Base-by-base conservation (phyloP, 1,140 invertebrate genomes). In the Danaus plexippus region DNA sequence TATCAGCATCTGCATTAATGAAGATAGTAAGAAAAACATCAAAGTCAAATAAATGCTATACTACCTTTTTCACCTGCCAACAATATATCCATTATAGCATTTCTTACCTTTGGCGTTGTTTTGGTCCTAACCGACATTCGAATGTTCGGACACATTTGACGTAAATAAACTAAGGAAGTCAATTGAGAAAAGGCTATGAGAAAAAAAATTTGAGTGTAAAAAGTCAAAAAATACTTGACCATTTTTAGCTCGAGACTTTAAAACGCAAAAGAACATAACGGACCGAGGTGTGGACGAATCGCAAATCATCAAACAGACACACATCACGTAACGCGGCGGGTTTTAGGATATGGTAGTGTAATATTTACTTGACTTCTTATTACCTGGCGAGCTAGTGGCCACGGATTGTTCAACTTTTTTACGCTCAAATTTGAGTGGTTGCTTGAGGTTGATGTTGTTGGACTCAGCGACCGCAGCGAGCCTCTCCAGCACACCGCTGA, bases 381-480 rank as follows among this genome's bases (percentile, higher is more conserved):
- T 88, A 88, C 87, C 87, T 88, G 87, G 87, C 85, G 87, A 88
- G 86, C 87, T 88, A 87, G 87, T 88, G 87, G 87, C 87, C 85
- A 84, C 84, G 71, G 79, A 87, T 85, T 84, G 85, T 89, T 88
- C 81, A 89, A 87, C 79, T 88, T 88, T 85, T 85, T 90, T 90
- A 78, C 87, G 80, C 74, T 92, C 90, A 70, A 94, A 87, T 75
- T 90, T 90, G 58, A 94, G 87, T 52, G 94, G 90, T 73, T 93
- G 92, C 75, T 94, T 92, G 9, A 94, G 89, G 85, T 94, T 93
- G 85, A 94, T 92, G 56, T 92, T 91, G 77, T 92, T 91, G 22
- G 94, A 93, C 84, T 96, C 94, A 7, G 94, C 94, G 65, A 98
- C 94, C 44, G 95, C 93, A 50, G 94, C 94, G 51, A 98, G 75